Evolutionary conservation across 2,888 invertebrate genomes (phyloP).

Genomic region (Conus canariensis): DNA sequence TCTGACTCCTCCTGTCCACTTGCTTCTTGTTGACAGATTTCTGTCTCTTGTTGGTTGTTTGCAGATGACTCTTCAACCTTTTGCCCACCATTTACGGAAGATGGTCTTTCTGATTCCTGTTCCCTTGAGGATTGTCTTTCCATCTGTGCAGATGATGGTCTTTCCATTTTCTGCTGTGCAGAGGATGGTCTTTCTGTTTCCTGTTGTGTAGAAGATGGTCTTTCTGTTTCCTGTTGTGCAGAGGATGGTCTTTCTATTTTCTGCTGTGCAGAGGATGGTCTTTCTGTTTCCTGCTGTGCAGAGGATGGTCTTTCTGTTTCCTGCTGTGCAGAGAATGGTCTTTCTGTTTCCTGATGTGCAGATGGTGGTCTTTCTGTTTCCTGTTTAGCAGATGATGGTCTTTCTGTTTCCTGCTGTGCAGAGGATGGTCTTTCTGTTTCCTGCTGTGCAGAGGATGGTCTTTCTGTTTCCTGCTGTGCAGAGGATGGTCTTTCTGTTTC

Average conservation of each 20-base stretch:
- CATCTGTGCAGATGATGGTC: not conserved
- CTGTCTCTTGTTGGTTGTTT: not conserved
- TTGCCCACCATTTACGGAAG: not conserved
- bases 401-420: not conserved
- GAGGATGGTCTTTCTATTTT: not conserved
- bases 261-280: not conserved
- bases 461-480: not conserved
- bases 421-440: conserved; percentile 1
- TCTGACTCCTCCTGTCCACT: not conserved
- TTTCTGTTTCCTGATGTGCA: not conserved
- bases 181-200: not conserved
- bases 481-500: not conserved
- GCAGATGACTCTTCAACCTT: not conserved
- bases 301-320: not conserved
- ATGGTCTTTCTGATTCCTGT: not conserved
- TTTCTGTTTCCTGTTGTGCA: not conserved
- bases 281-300: not conserved
- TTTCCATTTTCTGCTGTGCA: not conserved
- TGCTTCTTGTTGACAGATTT: not conserved
- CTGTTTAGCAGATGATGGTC: not conserved
- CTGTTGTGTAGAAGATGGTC: not conserved
- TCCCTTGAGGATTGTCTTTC: not conserved
- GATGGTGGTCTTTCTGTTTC: not conserved
- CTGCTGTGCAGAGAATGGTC: conserved; percentile 16
- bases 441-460: conserved; percentile 9